Conservation (phyloP, 1,140 invertebrate species). For the Drosophila ananassae region DNA sequence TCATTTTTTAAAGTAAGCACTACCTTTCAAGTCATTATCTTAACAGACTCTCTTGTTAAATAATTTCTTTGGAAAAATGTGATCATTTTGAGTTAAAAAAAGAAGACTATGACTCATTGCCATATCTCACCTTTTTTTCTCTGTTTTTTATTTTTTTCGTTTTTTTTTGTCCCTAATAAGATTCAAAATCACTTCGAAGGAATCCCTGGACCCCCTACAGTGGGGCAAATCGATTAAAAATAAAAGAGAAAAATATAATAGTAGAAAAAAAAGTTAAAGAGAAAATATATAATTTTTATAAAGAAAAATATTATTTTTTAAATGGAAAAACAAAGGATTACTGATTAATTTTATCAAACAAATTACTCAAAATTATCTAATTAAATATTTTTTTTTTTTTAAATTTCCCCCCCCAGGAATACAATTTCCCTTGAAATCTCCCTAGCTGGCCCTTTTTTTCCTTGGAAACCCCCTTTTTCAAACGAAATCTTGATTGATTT, state of each 20-base stretch:
- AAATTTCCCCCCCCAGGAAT: too few species aligned
- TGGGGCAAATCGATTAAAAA: not conserved
- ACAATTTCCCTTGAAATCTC: too few species aligned
- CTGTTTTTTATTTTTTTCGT: not conserved
- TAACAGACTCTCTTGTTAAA: not conserved
- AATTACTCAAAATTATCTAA: too few species aligned
- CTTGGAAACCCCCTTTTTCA: not conserved
- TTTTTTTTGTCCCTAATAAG: slow-evolving; percentile 17
- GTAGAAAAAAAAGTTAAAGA: not conserved
- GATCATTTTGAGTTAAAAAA: slow-evolving; percentile 14
- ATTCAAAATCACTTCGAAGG: slow-evolving; percentile 23
- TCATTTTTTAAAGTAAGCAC: not conserved
- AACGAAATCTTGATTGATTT: not conserved
- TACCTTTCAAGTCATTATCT: not conserved
- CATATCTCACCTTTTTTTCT: slow-evolving; percentile 30
- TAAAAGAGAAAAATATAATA: too few species aligned
- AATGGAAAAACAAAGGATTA: too few species aligned
- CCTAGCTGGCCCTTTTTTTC: not conserved
- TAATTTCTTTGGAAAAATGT: slow-evolving; percentile 33
- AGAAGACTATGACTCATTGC: slow-evolving; percentile 22
- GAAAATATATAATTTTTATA: not conserved
- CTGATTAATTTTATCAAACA: too few species aligned
- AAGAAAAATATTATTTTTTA: too few species aligned
- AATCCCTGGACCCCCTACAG: slow-evolving; percentile 36
- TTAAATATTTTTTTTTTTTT: too few species aligned